Percentiles rank a stretch among this genome's conserved stretches.
phyloP scores from a whole-genome alignment of 2,797 vertebrate genomes.

The Helicolenus hilgendorfi region DNA sequence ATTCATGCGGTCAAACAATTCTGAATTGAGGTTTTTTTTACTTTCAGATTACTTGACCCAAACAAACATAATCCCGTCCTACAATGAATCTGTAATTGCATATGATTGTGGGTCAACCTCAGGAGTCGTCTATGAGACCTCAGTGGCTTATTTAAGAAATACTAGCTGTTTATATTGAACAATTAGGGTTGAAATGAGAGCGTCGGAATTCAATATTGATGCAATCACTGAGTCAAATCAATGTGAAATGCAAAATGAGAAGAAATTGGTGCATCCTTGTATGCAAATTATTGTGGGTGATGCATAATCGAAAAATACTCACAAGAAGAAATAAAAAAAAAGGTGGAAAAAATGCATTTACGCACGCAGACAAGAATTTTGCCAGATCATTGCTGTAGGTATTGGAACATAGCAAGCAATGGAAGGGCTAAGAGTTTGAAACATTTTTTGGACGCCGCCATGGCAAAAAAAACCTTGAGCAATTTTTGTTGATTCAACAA shows the following conservation, averaged over 20 bases:
- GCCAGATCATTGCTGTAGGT: conserved; percentile 89
- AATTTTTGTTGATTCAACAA: conserved; percentile 94
- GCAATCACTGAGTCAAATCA: conserved; percentile 37
- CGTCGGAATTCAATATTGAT: conserved; percentile 46
- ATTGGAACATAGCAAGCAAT: conserved; percentile 88
- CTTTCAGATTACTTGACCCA: conserved; percentile 51
- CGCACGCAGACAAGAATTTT: conserved; percentile 77
- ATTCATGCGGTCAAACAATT: conserved; percentile 20
- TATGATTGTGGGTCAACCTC: conserved; percentile 72
- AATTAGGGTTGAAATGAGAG: conserved; percentile 64
- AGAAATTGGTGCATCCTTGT: conserved; percentile 32
- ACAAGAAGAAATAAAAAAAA: conserved; percentile 33
- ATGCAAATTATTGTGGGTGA: conserved; percentile 53
- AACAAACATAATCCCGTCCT: conserved; percentile 45
- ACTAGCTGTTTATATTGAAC: conserved; percentile 63
- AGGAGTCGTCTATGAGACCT: conserved; percentile 63
- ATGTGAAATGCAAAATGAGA: conserved; percentile 37
- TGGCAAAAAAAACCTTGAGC: conserved; percentile 91
- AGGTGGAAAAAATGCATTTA: conserved; percentile 68
- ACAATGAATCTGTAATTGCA: conserved; percentile 58
- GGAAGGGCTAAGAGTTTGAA: conserved; percentile 88
- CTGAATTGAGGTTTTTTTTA: conserved; percentile 21
- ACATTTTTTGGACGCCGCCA: conserved; percentile 89
- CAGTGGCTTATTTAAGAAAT: conserved; percentile 68
- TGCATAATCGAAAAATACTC: conserved; percentile 30